These are phyloP conservation scores for Koerneria pararmatus DNA, from an alignment of 2,888 invertebrate genomes.

Conservation along the genomic window DNA sequence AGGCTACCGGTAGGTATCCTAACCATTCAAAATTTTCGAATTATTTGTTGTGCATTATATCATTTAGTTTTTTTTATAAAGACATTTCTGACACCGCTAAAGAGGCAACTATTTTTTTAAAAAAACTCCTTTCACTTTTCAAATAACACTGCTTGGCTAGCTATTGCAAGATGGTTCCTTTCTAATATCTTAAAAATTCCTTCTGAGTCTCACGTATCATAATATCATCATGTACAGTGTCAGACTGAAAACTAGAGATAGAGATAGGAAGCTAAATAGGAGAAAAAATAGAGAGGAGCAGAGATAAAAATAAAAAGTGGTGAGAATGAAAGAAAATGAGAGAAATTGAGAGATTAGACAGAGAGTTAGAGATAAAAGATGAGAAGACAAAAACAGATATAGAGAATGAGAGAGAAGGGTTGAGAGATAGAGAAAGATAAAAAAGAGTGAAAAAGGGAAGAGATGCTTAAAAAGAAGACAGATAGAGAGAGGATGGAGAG, in stretches of 20 bases:
- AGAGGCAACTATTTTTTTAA: no score
- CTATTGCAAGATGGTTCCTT: no score
- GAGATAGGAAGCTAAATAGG: not conserved
- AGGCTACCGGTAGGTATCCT: no score
- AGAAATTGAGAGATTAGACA: not conserved
- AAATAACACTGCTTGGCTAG: no score
- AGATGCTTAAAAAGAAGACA: no score
- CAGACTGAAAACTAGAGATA: not conserved
- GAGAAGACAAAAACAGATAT: not conserved
- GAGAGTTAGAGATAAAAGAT: not conserved
- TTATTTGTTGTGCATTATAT: no score
- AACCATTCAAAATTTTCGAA: no score
- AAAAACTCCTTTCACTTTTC: no score
- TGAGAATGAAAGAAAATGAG: not conserved
- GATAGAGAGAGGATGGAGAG: slow-evolving; percentile 1
- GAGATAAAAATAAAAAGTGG: not conserved
- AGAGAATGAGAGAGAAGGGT: slow-evolving; percentile 5
- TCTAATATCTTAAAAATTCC: no score
- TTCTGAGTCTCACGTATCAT: no score
- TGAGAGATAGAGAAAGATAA: not conserved
- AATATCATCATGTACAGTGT: not conserved
- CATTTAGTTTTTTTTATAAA: no score
- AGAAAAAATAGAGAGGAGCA: not conserved
- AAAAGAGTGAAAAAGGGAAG: not conserved
- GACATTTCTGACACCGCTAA: no score